Conservation (phyloP, 2,113 vertebrate genomes). For the Pterocles gutturalis region DNA sequence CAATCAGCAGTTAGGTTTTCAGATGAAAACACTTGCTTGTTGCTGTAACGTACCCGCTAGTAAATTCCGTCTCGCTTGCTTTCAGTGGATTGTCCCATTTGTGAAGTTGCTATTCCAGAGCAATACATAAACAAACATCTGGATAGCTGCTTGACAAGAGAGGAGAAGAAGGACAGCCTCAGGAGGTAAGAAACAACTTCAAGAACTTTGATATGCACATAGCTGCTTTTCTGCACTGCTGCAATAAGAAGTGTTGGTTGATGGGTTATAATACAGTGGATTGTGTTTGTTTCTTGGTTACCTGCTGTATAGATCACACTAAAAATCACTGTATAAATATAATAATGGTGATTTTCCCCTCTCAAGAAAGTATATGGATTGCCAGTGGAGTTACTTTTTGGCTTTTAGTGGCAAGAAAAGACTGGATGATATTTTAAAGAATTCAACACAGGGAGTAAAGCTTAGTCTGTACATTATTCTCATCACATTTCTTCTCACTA, state of each 20-base stretch:
- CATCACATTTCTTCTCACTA: background rate
- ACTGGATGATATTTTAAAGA: background rate
- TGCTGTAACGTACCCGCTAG: background rate
- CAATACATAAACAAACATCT: slow-evolving; percentile 91
- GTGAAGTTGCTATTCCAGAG: slow-evolving; percentile 82
- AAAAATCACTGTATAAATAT: background rate
- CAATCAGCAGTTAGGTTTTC: background rate
- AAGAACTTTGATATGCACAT: rapidly evolving
- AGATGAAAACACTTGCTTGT: background rate
- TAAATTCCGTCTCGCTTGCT: slow-evolving; percentile 27
- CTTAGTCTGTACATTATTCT: rapidly evolving
- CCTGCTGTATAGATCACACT: background rate
- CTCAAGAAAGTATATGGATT: background rate
- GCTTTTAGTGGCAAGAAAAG: background rate
- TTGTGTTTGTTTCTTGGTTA: background rate
- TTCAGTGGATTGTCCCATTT: slow-evolving; percentile 94
- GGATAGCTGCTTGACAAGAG: slow-evolving; percentile 87
- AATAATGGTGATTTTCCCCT: background rate
- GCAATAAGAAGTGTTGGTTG: rapidly evolving
- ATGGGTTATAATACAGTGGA: rapidly evolving
- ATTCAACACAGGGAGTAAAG: background rate
- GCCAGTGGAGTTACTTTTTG: background rate
- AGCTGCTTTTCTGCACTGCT: background rate
- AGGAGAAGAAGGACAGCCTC: slow-evolving; percentile 90
- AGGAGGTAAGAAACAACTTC: slow-evolving; percentile 82